Percentiles rank a stretch among this genome's conserved stretches.
Evolutionary conservation across 2,113 vertebrate species (phyloP).

Genomic region (Riparia riparia): DNA sequence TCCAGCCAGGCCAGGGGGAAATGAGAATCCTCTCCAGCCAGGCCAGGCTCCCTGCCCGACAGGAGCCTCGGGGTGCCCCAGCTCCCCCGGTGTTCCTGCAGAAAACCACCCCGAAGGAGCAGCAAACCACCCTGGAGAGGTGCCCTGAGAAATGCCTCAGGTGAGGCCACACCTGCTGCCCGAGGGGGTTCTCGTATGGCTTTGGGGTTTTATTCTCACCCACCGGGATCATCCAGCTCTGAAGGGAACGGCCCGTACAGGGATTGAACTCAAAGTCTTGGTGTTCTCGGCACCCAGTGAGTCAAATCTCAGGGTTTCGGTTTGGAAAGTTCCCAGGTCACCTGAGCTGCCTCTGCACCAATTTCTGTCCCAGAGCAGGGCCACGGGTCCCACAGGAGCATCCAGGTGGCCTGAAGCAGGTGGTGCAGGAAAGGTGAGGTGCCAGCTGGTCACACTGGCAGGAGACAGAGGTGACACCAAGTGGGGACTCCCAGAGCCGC

Average conservation of each 20-base stretch:
- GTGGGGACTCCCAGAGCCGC: background rate
- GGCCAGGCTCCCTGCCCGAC: background rate
- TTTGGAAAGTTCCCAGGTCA: background rate
- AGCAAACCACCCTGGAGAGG: background rate
- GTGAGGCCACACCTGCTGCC: background rate
- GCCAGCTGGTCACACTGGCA: background rate
- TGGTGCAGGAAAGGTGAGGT: background rate
- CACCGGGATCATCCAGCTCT: background rate
- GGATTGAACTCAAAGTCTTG: background rate
- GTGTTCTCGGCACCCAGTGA: background rate
- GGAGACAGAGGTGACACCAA: background rate
- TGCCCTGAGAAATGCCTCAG: background rate
- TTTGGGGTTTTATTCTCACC: background rate
- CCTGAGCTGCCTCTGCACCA: background rate
- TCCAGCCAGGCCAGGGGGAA: too few species aligned
- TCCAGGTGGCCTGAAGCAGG: background rate
- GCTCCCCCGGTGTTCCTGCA: background rate
- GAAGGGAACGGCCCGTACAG: accelerated
- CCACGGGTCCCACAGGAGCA: background rate
- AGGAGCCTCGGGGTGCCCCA: background rate
- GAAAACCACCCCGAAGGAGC: background rate
- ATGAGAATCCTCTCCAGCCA: too few species aligned
- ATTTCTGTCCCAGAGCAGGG: background rate
- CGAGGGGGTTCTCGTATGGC: background rate
- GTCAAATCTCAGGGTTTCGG: background rate